phyloP scores from a whole-genome alignment of 2,888 invertebrate species.

The Drosophila anomalipes region DNA sequence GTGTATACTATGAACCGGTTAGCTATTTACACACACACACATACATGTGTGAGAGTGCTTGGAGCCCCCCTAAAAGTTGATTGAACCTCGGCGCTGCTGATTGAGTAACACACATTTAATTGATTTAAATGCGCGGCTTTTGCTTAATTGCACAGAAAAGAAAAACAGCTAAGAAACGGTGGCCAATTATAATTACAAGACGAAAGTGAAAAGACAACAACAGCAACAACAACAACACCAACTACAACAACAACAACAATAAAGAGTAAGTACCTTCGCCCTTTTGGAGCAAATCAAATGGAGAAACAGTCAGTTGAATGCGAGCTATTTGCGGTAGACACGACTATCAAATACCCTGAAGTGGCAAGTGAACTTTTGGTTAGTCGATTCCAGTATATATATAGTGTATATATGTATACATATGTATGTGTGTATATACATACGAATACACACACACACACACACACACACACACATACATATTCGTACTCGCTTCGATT shows the following conservation, averaged over 20 bases:
- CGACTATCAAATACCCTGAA: conserved; percentile 7
- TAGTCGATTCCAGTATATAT: neutral
- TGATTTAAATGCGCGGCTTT: conserved; percentile 69
- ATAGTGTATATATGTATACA: neutral
- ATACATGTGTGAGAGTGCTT: conserved; percentile 7
- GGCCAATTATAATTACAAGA: conserved; percentile 49
- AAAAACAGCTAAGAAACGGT: conserved; percentile 35
- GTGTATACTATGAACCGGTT: conserved; percentile 59
- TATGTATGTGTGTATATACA: no score
- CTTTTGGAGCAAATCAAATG: conserved; percentile 23
- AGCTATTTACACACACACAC: conserved; percentile 12
- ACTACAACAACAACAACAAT: conserved; percentile 2
- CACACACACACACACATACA: no score
- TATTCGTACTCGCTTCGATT: no score
- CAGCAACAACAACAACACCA: conserved; percentile 1
- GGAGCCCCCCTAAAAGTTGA: conserved; percentile 61
- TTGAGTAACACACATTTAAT: conserved; percentile 77
- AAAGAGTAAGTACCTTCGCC: conserved; percentile 19
- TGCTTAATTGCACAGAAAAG: conserved; percentile 67
- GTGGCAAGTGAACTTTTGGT: neutral
- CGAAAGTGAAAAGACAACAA: conserved; percentile 54
- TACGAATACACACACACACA: no score
- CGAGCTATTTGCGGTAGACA: neutral
- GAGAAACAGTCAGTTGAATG: conserved; percentile 6
- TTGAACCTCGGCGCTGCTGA: conserved; percentile 61